Conservation (phyloP, 2,888 invertebrate genomes). For the Chymomyza fuscimana region DNA sequence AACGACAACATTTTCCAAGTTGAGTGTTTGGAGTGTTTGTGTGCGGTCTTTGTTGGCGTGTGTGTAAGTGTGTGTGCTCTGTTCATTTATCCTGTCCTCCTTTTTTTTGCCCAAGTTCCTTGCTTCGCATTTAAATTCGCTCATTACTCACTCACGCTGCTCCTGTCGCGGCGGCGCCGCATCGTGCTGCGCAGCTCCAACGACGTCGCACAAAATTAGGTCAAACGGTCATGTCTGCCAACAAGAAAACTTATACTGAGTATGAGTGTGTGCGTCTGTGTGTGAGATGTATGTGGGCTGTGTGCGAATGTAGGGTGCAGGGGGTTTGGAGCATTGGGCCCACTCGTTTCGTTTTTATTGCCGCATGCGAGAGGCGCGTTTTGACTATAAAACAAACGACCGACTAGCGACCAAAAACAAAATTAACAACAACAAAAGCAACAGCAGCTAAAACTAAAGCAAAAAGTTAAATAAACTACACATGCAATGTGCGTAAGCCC, state of each 20-base stretch:
- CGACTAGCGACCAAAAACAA: constrained; percentile 27
- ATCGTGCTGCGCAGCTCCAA: constrained; percentile 41
- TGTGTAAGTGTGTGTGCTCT: constrained; percentile 23
- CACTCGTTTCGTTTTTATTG: constrained; percentile 53
- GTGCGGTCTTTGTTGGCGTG: constrained; percentile 3
- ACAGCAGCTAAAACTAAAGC: constrained; percentile 31
- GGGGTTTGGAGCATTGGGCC: constrained; percentile 19
- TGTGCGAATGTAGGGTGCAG: neutral
- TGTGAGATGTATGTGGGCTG: constrained; percentile 8
- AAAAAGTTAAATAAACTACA: constrained; percentile 42
- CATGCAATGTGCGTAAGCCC: constrained; percentile 1
- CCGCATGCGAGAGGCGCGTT: constrained; percentile 55
- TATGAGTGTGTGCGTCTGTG: constrained; percentile 27
- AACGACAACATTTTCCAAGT: constrained; percentile 11
- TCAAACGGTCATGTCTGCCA: constrained; percentile 78
- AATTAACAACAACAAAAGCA: constrained; percentile 4
- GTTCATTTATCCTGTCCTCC: constrained; percentile 44
- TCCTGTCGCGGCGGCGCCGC: neutral
- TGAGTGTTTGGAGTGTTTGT: constrained; percentile 18
- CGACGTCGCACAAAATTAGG: constrained; percentile 67
- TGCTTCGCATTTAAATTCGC: constrained; percentile 66
- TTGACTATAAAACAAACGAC: constrained; percentile 48
- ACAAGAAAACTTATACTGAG: constrained; percentile 35
- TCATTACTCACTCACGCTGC: constrained; percentile 57
- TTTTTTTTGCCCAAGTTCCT: constrained; percentile 38